Percentiles rank a stretch among this genome's conserved stretches.
Evolutionary conservation across 1,140 invertebrate genomes (phyloP).

Genomic region (Linepithema humile): DNA sequence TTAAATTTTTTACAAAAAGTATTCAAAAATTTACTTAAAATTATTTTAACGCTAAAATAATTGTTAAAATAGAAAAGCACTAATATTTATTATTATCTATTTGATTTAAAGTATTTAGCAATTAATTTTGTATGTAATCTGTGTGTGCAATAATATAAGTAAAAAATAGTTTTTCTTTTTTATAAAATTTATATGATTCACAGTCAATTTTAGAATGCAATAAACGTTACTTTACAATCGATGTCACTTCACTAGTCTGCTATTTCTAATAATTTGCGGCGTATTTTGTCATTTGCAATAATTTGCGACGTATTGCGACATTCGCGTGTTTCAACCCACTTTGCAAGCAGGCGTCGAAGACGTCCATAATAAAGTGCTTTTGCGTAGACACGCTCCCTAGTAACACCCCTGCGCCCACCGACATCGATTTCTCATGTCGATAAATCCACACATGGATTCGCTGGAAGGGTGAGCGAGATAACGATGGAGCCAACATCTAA

Average conservation of each 20-base stretch:
- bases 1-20: no score
- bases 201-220: background rate
- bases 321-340: slow-evolving; percentile 21
- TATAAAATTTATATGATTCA: background rate
- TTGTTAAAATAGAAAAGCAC: background rate
- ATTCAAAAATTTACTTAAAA: no score
- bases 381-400: slow-evolving; percentile 25
- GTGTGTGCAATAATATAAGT: background rate
- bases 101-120: background rate
- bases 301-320: slow-evolving; percentile 12
- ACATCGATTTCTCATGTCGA: slow-evolving; percentile 49
- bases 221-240: background rate
- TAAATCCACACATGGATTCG: slow-evolving; percentile 37
- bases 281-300: slow-evolving; percentile 28
- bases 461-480: slow-evolving; percentile 3
- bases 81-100: background rate
- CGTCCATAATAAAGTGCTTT: slow-evolving; percentile 31
- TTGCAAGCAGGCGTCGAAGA: slow-evolving; percentile 24
- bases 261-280: slow-evolving; percentile 5
- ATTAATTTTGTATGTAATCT: background rate
- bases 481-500: background rate
- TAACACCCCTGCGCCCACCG: slow-evolving; percentile 7
- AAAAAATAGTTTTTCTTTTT: background rate
- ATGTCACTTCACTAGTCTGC: background rate
- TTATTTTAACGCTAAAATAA: background rate